phyloP scores from a whole-genome alignment of 2,113 vertebrate species.

The Lepisosteus osseus region DNA sequence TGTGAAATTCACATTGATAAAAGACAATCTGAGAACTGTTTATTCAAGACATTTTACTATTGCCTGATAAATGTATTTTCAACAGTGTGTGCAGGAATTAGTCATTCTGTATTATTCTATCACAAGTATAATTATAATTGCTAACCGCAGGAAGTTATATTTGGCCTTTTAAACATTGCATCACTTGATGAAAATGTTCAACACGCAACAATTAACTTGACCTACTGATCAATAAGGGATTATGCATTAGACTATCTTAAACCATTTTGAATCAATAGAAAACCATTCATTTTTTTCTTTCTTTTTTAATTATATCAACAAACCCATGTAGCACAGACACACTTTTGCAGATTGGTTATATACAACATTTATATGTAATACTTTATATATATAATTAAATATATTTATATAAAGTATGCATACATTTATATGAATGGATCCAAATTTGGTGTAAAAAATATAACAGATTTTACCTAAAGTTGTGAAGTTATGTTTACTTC shows the following conservation, averaged over 20 bases:
- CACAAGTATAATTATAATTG: background rate
- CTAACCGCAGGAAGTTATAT: background rate
- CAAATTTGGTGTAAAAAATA: background rate
- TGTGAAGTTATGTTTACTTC: background rate
- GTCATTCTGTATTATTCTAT: constrained; percentile 1
- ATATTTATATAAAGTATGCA: background rate
- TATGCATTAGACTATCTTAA: constrained; percentile 33
- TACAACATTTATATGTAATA: background rate
- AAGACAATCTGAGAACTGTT: background rate
- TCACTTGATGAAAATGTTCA: background rate
- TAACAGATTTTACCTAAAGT: background rate
- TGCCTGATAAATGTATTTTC: too few relatives aligned
- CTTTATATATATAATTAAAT: background rate
- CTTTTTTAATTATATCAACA: constrained; percentile 25
- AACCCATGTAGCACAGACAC: constrained; percentile 23
- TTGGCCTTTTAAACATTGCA: background rate
- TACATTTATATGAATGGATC: background rate
- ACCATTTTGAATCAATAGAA: constrained; percentile 33
- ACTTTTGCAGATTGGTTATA: constrained; percentile 1
- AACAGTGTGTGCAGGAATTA: background rate
- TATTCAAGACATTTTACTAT: background rate
- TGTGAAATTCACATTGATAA: too few relatives aligned
- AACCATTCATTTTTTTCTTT: constrained; percentile 25
- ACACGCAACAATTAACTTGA: constrained; percentile 31
- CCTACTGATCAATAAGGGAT: constrained; percentile 45